phyloP scores from a whole-genome alignment of 1,140 invertebrate species.

The Bombus balteatus region DNA sequence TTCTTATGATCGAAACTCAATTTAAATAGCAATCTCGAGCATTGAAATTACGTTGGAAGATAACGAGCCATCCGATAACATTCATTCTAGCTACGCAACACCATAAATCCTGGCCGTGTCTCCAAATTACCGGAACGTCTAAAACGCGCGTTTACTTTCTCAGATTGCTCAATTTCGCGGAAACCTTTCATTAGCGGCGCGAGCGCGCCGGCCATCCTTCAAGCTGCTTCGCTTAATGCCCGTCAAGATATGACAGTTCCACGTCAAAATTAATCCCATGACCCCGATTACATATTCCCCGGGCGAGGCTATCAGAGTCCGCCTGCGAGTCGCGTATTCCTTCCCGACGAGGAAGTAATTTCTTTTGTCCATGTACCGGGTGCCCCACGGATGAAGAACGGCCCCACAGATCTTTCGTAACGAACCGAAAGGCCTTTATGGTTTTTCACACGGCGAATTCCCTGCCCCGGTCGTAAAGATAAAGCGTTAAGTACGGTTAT shows the following conservation, averaged over 20 bases:
- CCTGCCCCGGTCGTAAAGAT: slow-evolving; percentile 29
- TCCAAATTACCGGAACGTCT: slow-evolving; percentile 17
- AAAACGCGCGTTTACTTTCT: slow-evolving; percentile 7
- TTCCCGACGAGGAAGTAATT: slow-evolving; percentile 24
- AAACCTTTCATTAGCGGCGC: slow-evolving; percentile 22
- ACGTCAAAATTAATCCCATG: slow-evolving; percentile 27
- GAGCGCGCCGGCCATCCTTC: slow-evolving; percentile 7
- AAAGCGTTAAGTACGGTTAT: slow-evolving; percentile 52
- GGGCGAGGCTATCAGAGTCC: slow-evolving; percentile 1
- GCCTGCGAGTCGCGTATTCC: background rate
- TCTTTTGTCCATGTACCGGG: slow-evolving; percentile 34
- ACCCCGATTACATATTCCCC: slow-evolving; percentile 25
- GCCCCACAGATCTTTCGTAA: background rate
- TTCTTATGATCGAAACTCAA: background rate
- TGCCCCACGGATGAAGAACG: background rate
- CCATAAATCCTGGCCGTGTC: background rate
- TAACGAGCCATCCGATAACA: background rate
- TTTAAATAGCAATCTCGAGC: background rate
- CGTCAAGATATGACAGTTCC: background rate
- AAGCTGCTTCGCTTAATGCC: slow-evolving; percentile 11
- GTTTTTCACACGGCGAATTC: slow-evolving; percentile 4
- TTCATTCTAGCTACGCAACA: background rate
- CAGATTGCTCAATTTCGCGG: slow-evolving; percentile 30
- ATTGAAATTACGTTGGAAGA: too few species aligned
- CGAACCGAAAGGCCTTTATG: slow-evolving; percentile 15